These are phyloP conservation scores for Euwallacea fornicatus DNA, from an alignment of 1,140 invertebrate species.

Conservation along the genomic window DNA sequence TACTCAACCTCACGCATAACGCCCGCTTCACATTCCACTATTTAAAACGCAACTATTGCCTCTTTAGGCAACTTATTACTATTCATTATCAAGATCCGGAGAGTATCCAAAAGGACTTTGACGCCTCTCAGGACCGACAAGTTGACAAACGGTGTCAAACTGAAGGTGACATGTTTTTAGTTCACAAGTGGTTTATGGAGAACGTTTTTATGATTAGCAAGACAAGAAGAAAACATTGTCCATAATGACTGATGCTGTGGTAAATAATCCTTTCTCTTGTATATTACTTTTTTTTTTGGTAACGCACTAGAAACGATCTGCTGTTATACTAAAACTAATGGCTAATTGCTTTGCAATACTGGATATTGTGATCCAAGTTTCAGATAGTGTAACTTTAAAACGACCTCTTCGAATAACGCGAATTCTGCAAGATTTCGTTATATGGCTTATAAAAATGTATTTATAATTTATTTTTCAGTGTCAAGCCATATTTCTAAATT, in stretches of 20 bases:
- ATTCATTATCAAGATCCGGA: slow-evolving; percentile 34
- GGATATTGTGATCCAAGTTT: too few relatives aligned
- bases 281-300: too few relatives aligned
- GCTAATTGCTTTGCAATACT: too few relatives aligned
- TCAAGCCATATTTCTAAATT: too few relatives aligned
- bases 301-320: too few relatives aligned
- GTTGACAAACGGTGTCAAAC: slow-evolving; percentile 29
- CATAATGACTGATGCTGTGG: not conserved
- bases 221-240: slow-evolving; percentile 37
- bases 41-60: slow-evolving; percentile 32
- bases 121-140: slow-evolving; percentile 21
- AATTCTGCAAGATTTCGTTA: too few relatives aligned
- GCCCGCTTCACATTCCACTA: slow-evolving; percentile 34
- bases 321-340: too few relatives aligned
- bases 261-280: too few relatives aligned
- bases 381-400: too few relatives aligned
- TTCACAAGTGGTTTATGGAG: slow-evolving; percentile 36
- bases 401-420: too few relatives aligned
- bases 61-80: slow-evolving; percentile 35
- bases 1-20: slow-evolving; percentile 31
- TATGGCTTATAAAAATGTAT: too few relatives aligned
- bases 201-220: slow-evolving; percentile 36
- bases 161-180: slow-evolving; percentile 29
- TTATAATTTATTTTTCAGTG: too few relatives aligned
- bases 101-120: slow-evolving; percentile 31